Base-by-base conservation (phyloP, 2,888 invertebrate species). In the Ectemnius lituratus region DNA sequence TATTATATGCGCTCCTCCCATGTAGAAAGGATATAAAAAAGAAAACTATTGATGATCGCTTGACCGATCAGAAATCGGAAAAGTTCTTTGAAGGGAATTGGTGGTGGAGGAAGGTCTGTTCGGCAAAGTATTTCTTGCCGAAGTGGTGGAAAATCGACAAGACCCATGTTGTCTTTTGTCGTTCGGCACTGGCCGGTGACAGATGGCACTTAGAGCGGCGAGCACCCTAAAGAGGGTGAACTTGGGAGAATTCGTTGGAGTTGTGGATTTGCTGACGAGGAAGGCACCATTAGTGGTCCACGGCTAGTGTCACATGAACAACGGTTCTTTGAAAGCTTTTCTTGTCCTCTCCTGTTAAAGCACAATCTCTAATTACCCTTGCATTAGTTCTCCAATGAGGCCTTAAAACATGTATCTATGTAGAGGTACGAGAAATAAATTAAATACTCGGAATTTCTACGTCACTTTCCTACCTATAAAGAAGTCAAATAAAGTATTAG, bases 151-250 rank as follows among this genome's bases (percentile, higher is more conserved):
- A 73, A 67, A 80, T 74, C 75, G 81, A 77, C 72, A 64, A 74
- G 69, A 74, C 67, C 68, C 70, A 56, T 66, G 75, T 66, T 75
- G 52, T 65, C 75, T 66, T 75, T 75, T 75, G 75, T 62, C 74
- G 79, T 63, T 74, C 65, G 69, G 63, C 57, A 52, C 23, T 62
- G 71, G 79, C 75, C 81, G 81, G 78, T 80, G 79, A 80, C 81
- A 72, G 81, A 80, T 80, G 78, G 79, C 67, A 52, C 57, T 57
- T 72, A 74, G 67, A 69, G 67, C 45, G 27, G 16, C 11, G 49
- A 18, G 45, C 4, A 56, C 45, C 18, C 13, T n/a, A n/a, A 23
- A 6, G 27, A 49, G 20, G 45, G 27, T 52, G 20, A 8, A 52
- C 59, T 37, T 46, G 66, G 62, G 45, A 61, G 65, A 49, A 67